phyloP scores from a whole-genome alignment of 2,113 vertebrate genomes.

The Alaudala cheleensis region DNA sequence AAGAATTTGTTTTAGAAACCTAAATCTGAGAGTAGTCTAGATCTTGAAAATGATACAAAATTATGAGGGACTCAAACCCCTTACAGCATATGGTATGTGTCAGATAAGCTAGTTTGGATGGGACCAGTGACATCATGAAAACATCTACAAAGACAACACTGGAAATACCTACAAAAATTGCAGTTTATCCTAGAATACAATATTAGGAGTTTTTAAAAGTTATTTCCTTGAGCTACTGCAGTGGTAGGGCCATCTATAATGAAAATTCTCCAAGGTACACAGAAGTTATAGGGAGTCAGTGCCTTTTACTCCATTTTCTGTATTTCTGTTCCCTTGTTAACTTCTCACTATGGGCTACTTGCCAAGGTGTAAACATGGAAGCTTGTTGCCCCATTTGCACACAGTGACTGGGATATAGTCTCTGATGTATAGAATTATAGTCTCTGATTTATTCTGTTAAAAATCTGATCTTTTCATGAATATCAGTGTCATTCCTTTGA shows the following conservation, averaged over 20 bases:
- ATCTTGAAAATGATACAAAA: background rate
- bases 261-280: background rate
- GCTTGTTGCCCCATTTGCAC: background rate
- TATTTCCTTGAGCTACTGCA: background rate
- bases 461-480: background rate
- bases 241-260: background rate
- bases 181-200: background rate
- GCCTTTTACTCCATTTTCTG: background rate
- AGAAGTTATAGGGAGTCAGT: background rate
- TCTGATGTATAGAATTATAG: background rate
- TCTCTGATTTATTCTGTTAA: background rate
- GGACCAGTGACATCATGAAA: background rate
- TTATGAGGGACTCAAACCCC: background rate
- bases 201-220: background rate
- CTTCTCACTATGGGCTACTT: background rate
- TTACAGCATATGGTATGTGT: accelerated
- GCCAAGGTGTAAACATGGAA: background rate
- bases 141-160: background rate
- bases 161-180: background rate
- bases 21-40: background rate
- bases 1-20: background rate
- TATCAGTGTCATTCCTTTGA: background rate
- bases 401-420: background rate
- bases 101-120: background rate
- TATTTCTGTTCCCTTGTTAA: background rate